Evolutionary conservation across 2,797 vertebrate species (phyloP).

Genomic region (Tapera naevia): DNA sequence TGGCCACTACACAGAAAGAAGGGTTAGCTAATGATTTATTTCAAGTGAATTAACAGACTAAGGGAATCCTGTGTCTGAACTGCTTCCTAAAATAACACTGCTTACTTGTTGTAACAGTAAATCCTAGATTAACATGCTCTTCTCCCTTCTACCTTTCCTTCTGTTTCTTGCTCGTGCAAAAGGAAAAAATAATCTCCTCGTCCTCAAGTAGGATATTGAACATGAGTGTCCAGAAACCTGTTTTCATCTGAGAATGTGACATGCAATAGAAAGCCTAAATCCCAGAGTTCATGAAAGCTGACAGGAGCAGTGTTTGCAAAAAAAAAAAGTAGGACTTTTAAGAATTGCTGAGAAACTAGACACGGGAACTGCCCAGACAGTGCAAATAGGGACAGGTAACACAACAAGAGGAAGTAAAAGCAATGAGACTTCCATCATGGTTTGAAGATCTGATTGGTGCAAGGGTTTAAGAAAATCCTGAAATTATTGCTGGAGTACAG

Average conservation of each 20-base stretch:
- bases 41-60: constrained; percentile 13
- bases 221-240: not conserved
- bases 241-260: not conserved
- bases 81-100: constrained; percentile 35
- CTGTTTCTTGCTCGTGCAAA: not conserved
- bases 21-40: constrained; percentile 9
- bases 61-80: constrained; percentile 18
- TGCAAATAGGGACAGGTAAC: too few species aligned
- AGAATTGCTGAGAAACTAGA: not conserved
- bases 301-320: not conserved
- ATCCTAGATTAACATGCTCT: not conserved
- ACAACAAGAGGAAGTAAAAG: not conserved
- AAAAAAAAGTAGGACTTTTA: not conserved
- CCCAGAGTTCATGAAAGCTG: not conserved
- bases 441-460: not conserved
- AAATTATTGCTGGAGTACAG: not conserved
- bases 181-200: not conserved
- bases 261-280: not conserved
- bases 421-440: not conserved
- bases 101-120: constrained; percentile 9
- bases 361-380: too few species aligned
- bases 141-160: not conserved
- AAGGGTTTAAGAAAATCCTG: not conserved
- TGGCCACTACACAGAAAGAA: not conserved
- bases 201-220: not conserved